These are phyloP conservation scores for Lamellibrachia luymesi DNA, from an alignment of 1,140 invertebrate species.

Conservation along the genomic window DNA sequence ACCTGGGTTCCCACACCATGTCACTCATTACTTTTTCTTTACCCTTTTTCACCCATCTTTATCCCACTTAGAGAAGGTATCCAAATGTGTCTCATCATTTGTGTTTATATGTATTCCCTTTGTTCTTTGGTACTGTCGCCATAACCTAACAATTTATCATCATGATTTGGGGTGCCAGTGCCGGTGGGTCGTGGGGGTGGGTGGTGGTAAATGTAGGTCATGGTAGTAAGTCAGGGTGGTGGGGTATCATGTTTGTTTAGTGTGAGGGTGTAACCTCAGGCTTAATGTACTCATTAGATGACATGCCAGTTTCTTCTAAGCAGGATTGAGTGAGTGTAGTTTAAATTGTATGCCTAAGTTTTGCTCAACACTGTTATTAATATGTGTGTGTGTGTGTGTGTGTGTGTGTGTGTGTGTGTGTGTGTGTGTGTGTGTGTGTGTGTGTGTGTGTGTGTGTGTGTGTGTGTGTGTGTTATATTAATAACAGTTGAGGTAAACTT, in stretches of 20 bases:
- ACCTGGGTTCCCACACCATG: not conserved
- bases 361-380: not conserved
- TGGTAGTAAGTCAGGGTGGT: not conserved
- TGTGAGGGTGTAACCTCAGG: not conserved
- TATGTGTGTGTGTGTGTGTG: no score
- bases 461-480: no score
- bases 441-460: no score
- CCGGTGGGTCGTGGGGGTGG: not conserved
- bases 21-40: not conserved
- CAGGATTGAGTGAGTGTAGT: not conserved
- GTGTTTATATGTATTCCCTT: not conserved
- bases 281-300: not conserved
- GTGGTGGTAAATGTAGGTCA: not conserved
- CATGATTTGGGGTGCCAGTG: not conserved
- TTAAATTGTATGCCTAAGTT: not conserved
- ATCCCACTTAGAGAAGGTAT: not conserved
- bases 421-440: no score
- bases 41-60: not conserved
- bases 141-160: not conserved
- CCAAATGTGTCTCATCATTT: not conserved
- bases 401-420: no score
- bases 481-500: no score
- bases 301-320: not conserved
- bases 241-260: not conserved
- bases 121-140: not conserved